Evolutionary conservation across 2,797 vertebrate species (phyloP), one percentile per base, ranked within the genome.

Genomic region (Ficedula albicollis): DNA sequence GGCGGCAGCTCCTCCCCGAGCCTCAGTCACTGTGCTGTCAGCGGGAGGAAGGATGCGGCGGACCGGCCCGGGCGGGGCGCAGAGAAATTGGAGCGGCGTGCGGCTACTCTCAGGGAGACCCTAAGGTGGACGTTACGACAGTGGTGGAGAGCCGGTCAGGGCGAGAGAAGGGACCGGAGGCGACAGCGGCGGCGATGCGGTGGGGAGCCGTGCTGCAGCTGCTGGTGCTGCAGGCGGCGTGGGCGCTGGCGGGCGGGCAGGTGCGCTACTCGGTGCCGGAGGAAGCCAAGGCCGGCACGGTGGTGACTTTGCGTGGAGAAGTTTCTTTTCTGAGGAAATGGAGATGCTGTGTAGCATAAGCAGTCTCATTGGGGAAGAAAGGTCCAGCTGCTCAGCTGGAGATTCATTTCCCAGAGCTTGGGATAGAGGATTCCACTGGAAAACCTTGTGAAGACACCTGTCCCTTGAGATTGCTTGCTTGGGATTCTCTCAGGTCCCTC

Each of bases 161-260:
- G 14, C 23, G 10, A 13, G 36, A 11, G 9, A 62, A 41, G 10
- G 3, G 26, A 4, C 9, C 20, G 8, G 27, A 13, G 13, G 9
- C 3, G 1, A 23, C 2, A 15, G 29, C 5, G 7, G 48, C 19
- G 19, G 38, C 32, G 8, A 97, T 62, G 93, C 89, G 29, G 73
- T 12, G 10, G 44, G 55, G 17, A 1, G 3, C 34, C 3, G 87
- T 97, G 19, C 84, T 97, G 6, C 73, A 98, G 86, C 94, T 95
- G 84, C 94, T 98, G 25, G 95, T 98, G 84, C 91, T 96, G n/a
- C 30, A 46, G 70, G 58, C 98, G 97, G 41, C 32, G 1, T 90
- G 94, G 27, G 29, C 79, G 38, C 13, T 64, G 56, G 85, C 91
- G 10, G 95, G 78, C 20, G 97, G 98, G 46, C 99, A 98, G 94